Evolutionary conservation across 2,888 invertebrate genomes (phyloP).

Genomic region (Criorhina ranunculi): DNA sequence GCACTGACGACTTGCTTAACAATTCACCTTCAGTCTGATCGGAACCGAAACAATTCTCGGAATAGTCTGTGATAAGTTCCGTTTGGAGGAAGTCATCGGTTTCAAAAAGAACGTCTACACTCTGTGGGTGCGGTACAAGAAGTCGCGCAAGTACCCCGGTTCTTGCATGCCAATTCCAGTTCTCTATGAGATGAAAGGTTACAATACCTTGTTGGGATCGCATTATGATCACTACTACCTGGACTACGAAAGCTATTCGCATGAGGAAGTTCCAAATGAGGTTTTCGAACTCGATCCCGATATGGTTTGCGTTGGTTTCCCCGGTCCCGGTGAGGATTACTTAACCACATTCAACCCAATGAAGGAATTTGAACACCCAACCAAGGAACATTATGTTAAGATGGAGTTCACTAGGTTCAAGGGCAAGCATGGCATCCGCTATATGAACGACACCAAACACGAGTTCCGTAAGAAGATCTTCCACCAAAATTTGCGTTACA

Average conservation of each 20-base stretch:
- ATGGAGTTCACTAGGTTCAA: slow-evolving; percentile 90
- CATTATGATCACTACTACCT: slow-evolving; percentile 98
- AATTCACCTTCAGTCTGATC: slow-evolving; percentile 88
- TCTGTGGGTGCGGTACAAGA: slow-evolving; percentile 93
- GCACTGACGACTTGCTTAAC: too few relatives aligned
- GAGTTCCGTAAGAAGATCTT: too few relatives aligned
- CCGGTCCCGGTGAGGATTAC: slow-evolving; percentile 94
- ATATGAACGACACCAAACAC: too few relatives aligned
- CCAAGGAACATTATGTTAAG: slow-evolving; percentile 90
- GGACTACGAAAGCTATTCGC: slow-evolving; percentile 89
- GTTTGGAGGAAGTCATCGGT: too few relatives aligned
- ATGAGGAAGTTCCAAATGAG: slow-evolving; percentile 88
- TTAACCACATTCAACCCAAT: slow-evolving; percentile 96
- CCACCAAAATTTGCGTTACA: too few relatives aligned
- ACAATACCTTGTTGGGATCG: slow-evolving; percentile 95
- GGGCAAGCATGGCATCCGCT: slow-evolving; percentile 88
- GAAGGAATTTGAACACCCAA: slow-evolving; percentile 93
- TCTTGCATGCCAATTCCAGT: slow-evolving; percentile 88
- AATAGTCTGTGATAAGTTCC: too few relatives aligned
- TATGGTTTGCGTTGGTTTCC: slow-evolving; percentile 90
- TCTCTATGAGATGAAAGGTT: slow-evolving; percentile 97
- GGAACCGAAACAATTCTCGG: slow-evolving; percentile 90
- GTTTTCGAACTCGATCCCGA: slow-evolving; percentile 89
- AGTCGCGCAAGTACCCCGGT: slow-evolving; percentile 85
- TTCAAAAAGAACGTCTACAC: slow-evolving; percentile 94